Evolutionary conservation across 1,140 invertebrate genomes (phyloP).

Genomic region (Bombus vancouverensis): DNA sequence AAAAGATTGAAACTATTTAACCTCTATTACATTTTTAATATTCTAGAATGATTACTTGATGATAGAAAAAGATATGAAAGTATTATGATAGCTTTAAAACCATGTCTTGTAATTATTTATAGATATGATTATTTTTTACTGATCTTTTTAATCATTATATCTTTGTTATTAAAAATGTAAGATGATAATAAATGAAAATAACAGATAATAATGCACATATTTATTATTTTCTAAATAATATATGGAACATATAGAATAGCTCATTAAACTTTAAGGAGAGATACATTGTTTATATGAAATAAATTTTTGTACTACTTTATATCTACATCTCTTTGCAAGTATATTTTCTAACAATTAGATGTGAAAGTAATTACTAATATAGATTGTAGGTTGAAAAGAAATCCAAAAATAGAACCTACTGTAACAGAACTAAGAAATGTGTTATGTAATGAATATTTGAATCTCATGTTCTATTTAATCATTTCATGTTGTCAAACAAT

Average conservation of each 20-base stretch:
- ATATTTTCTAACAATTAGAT: conserved; percentile 23
- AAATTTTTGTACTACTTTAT: conserved; percentile 10
- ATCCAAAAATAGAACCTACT: conserved; percentile 78
- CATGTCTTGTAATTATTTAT: conserved; percentile 24
- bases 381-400: conserved; percentile 65
- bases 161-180: neutral
- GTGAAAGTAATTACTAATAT: conserved; percentile 37
- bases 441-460: conserved; percentile 61
- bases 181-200: neutral
- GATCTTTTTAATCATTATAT: neutral
- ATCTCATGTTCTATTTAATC: conserved; percentile 33
- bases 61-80: neutral
- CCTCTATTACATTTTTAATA: neutral
- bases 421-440: conserved; percentile 59
- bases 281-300: neutral
- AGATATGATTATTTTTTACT: neutral
- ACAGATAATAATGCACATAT: neutral
- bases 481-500: neutral
- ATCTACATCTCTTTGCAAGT: neutral
- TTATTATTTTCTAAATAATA: neutral
- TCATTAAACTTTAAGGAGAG: neutral
- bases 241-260: neutral
- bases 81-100: neutral
- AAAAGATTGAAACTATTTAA: neutral
- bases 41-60: neutral